These are phyloP conservation scores for Calephelis nemesis DNA, from an alignment of 1,140 invertebrate genomes.

Conservation along the genomic window DNA sequence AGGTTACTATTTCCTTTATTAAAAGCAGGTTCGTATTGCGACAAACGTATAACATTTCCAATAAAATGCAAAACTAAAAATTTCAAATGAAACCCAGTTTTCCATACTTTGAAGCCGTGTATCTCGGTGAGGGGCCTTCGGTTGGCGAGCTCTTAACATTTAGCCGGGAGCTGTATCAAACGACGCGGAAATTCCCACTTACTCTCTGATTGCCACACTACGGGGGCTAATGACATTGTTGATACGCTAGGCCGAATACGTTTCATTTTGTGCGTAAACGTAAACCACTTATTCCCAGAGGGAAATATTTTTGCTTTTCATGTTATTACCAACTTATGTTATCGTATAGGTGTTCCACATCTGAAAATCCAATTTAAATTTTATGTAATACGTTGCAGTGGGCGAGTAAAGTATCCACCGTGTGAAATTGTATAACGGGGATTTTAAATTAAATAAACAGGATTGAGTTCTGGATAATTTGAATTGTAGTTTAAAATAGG, in stretches of 20 bases:
- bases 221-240: slow-evolving; percentile 74
- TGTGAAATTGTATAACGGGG: neutral
- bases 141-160: slow-evolving; percentile 70
- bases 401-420: slow-evolving; percentile 4
- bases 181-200: slow-evolving; percentile 77
- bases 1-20: no score
- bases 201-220: slow-evolving; percentile 77
- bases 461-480: neutral
- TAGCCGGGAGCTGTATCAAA: slow-evolving; percentile 71
- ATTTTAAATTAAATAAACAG: neutral
- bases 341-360: slow-evolving; percentile 20
- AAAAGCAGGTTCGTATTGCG: no score
- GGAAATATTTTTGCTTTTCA: slow-evolving; percentile 29
- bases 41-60: no score
- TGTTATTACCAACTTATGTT: slow-evolving; percentile 22
- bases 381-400: slow-evolving; percentile 18
- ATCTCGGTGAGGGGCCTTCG: slow-evolving; percentile 36
- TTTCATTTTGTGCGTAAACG: slow-evolving; percentile 54
- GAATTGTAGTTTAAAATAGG: neutral
- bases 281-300: slow-evolving; percentile 38
- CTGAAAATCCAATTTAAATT: slow-evolving; percentile 25
- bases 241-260: slow-evolving; percentile 71
- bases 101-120: slow-evolving; percentile 22
- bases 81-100: neutral
- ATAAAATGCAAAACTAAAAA: no score